Evolutionary conservation across 2,888 invertebrate genomes (phyloP).

Genomic region (Aplocera efformata): DNA sequence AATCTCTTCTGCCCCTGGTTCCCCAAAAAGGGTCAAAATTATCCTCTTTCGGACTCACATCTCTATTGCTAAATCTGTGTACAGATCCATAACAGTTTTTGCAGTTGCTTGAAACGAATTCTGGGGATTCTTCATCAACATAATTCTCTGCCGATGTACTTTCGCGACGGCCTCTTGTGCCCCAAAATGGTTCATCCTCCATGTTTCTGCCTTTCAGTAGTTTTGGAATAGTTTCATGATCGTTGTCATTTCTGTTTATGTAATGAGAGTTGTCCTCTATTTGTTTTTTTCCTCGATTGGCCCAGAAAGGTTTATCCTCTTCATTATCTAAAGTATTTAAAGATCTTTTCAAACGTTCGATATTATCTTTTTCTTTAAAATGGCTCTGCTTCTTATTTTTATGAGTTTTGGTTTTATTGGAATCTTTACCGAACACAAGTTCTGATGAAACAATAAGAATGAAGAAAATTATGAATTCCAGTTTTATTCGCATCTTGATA

Average conservation of each 20-base stretch:
- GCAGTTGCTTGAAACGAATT: conserved; percentile 23
- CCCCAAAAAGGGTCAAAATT: conserved; percentile 52
- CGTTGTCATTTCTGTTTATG: conserved; percentile 25
- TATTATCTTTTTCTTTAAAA: conserved; percentile 37
- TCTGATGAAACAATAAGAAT: conserved; percentile 50
- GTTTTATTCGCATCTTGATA: conserved; percentile 53
- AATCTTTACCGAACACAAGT: conserved; percentile 47
- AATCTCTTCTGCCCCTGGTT: conserved; percentile 39
- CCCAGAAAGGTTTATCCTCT: conserved; percentile 48
- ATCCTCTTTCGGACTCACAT: conserved; percentile 37
- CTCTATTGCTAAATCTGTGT: conserved; percentile 19
- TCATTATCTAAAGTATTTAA: conserved; percentile 43
- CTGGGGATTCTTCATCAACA: conserved; percentile 32
- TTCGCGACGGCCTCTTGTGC: conserved; percentile 57
- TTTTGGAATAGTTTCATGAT: conserved; percentile 29
- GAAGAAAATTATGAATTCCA: conserved; percentile 42
- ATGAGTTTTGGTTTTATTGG: conserved; percentile 43
- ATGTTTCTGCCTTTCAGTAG: conserved; percentile 33
- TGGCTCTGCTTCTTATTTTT: conserved; percentile 40
- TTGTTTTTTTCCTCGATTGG: conserved; percentile 47
- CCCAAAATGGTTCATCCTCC: conserved; percentile 65
- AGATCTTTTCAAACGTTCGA: conserved; percentile 54
- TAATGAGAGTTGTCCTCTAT: conserved; percentile 25
- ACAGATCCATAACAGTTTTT: conserved; percentile 38
- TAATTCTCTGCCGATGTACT: conserved; percentile 42